A percentile compares a stretch with the other conserved stretches of the same genome.
Evolutionary conservation across 2,797 vertebrate species (phyloP).

Genomic region (Hybognathus amarus): DNA sequence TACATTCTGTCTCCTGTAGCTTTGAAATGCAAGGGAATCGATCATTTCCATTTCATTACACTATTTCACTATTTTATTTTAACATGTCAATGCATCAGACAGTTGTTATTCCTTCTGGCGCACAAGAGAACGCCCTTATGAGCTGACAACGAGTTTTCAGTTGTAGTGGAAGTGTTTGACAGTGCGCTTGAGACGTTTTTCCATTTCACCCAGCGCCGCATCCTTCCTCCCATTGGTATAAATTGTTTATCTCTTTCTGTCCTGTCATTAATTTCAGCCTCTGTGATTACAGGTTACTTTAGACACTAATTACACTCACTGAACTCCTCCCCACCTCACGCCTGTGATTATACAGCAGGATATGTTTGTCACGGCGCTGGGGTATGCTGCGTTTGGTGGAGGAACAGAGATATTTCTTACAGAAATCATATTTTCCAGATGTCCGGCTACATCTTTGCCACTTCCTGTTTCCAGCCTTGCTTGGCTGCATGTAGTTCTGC

Average conservation of each 20-base stretch:
- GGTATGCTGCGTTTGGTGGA: neutral
- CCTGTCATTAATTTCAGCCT: conserved; percentile 58
- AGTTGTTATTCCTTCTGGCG: conserved; percentile 2
- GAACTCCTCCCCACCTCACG: conserved; percentile 54
- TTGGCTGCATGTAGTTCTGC: conserved; percentile 26
- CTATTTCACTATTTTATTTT: neutral
- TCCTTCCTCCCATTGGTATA: conserved; percentile 35
- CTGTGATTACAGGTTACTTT: conserved; percentile 60
- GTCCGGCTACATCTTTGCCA: conserved; percentile 42
- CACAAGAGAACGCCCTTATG: neutral
- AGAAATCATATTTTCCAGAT: conserved; percentile 46
- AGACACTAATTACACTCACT: conserved; percentile 58
- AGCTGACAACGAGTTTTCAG: neutral
- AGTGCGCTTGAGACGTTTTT: conserved; percentile 4
- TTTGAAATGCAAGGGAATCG: neutral
- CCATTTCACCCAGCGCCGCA: conserved; percentile 13
- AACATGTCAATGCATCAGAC: neutral
- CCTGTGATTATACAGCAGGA: conserved; percentile 46
- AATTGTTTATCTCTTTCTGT: conserved; percentile 52
- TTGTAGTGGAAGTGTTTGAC: conserved; percentile 44
- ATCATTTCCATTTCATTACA: no score
- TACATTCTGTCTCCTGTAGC: neutral
- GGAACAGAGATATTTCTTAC: conserved; percentile 30
- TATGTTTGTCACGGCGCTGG: conserved; percentile 19
- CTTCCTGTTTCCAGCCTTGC: conserved; percentile 42